These are phyloP conservation scores for Ciconia boyciana DNA, from an alignment of 2,113 vertebrate genomes.

Conservation along the genomic window DNA sequence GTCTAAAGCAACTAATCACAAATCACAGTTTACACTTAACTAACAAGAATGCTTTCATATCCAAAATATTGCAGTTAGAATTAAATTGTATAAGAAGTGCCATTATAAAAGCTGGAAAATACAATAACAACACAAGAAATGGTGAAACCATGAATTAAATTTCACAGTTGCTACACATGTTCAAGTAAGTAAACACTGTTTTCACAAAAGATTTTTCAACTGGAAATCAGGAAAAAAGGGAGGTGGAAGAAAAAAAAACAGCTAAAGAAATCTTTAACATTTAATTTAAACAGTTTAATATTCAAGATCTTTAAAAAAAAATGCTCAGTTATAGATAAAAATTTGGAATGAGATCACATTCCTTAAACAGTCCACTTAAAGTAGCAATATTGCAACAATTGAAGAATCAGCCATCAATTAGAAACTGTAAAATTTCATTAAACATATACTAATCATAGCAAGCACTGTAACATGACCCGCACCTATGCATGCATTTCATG, in stretches of 20 bases:
- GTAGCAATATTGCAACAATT: neutral
- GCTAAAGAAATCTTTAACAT: neutral
- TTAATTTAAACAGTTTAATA: neutral
- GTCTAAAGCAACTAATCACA: slow-evolving; percentile 29
- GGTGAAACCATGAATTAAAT: neutral
- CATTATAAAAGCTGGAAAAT: neutral
- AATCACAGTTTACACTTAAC: slow-evolving; percentile 29
- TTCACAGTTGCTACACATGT: neutral
- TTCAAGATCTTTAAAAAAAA: neutral
- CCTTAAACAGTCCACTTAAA: neutral
- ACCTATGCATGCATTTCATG: neutral
- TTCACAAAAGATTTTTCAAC: neutral
- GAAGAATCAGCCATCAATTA: neutral
- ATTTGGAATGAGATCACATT: neutral
- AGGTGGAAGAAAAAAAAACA: neutral
- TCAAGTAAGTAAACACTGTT: neutral
- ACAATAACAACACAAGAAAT: neutral
- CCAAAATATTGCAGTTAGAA: slow-evolving; percentile 27
- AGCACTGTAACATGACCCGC: neutral
- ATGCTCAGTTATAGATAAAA: neutral
- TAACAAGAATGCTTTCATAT: slow-evolving; percentile 16
- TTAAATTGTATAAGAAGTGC: neutral
- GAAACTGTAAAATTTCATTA: neutral
- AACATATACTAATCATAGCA: neutral
- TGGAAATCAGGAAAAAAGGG: neutral